A percentile compares a stretch with the other conserved stretches of the same genome.
Conservation (phyloP, 2,888 invertebrate species). For the Anthoptus insignis region DNA sequence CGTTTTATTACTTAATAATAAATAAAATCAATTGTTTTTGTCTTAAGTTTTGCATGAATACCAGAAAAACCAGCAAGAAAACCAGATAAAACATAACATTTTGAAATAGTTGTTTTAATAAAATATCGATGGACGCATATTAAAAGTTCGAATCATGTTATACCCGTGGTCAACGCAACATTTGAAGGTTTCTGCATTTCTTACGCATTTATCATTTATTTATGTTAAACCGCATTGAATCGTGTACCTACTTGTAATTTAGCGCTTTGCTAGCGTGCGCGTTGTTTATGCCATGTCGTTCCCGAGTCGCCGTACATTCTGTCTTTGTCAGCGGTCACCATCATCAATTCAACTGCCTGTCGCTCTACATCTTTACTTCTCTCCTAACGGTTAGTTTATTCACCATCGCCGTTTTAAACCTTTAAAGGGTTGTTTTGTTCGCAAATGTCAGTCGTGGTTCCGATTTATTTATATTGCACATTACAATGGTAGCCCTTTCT, state of each 20-base stretch:
- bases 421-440: constrained; percentile 39
- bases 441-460: constrained; percentile 25
- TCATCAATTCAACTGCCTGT: constrained; percentile 57
- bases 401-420: constrained; percentile 36
- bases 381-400: constrained; percentile 50
- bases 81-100: too few species aligned
- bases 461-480: constrained; percentile 38
- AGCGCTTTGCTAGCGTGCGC: constrained; percentile 37
- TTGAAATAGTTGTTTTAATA: too few species aligned
- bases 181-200: constrained; percentile 28
- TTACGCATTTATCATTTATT: constrained; percentile 33
- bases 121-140: too few species aligned
- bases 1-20: constrained; percentile 28
- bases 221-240: constrained; percentile 35
- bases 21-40: not conserved
- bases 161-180: not conserved
- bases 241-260: constrained; percentile 32
- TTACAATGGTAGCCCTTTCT: constrained; percentile 33
- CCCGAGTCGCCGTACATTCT: constrained; percentile 55
- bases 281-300: constrained; percentile 48
- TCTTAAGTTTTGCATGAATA: constrained; percentile 1
- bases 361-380: constrained; percentile 50
- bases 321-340: constrained; percentile 55
- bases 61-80: too few species aligned
- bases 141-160: too few species aligned